These are phyloP conservation scores for Tetragnatha montana DNA, from an alignment of 2,888 invertebrate species.

Conservation along the genomic window DNA sequence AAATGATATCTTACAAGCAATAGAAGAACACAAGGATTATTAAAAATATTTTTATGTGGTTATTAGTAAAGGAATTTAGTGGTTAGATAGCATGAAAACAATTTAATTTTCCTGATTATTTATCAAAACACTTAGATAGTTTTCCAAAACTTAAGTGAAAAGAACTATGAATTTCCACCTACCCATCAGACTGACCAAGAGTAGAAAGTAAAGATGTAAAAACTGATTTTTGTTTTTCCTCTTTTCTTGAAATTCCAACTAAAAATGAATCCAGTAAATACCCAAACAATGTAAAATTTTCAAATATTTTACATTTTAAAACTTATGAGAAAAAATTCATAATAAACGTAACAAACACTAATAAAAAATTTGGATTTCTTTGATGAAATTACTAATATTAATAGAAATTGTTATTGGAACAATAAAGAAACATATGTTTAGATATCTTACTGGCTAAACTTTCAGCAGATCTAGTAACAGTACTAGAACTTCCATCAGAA, in stretches of 20 bases:
- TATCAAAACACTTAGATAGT: not conserved
- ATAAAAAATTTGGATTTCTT: not conserved
- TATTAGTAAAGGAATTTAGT: not conserved
- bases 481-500: slow-evolving; percentile 63
- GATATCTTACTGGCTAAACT: slow-evolving; percentile 55
- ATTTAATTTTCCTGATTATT: not conserved
- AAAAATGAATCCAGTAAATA: not conserved
- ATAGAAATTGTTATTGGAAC: not conserved
- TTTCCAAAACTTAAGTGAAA: not conserved
- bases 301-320: not conserved
- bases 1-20: no score
- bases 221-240: slow-evolving; percentile 56
- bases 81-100: not conserved
- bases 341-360: no score
- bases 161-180: not conserved
- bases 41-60: not conserved
- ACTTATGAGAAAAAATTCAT: not conserved
- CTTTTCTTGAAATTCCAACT: slow-evolving; percentile 65
- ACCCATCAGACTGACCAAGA: slow-evolving; percentile 66
- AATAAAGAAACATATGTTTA: not conserved
- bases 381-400: not conserved
- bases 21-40: not conserved
- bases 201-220: slow-evolving; percentile 61
- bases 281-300: not conserved
- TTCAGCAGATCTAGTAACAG: slow-evolving; percentile 66